phyloP scores from a whole-genome alignment of 2,113 vertebrate genomes.

The Salvelinus sp. region DNA sequence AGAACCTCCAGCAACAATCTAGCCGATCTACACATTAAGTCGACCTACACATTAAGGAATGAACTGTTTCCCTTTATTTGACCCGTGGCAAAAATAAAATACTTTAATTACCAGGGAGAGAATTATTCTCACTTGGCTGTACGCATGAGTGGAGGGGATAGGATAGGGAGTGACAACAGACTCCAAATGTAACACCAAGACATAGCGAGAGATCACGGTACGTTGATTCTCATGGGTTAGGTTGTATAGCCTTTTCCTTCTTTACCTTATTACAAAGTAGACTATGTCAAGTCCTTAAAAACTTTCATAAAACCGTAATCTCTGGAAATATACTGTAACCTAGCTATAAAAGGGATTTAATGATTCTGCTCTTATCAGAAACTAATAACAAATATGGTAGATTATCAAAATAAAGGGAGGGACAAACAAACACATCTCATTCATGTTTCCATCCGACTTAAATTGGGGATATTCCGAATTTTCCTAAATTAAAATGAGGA shows the following conservation, averaged over 20 bases:
- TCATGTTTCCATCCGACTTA: not conserved
- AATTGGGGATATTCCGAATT: not conserved
- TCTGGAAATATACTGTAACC: constrained; percentile 9
- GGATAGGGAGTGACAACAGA: constrained; percentile 14
- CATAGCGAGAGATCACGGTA: not conserved
- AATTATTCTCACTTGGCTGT: constrained; percentile 25
- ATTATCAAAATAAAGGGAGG: constrained; percentile 7
- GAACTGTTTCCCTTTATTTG: constrained; percentile 9
- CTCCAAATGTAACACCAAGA: constrained; percentile 14
- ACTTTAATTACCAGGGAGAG: constrained; percentile 23
- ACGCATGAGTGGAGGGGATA: constrained; percentile 11
- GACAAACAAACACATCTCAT: not conserved
- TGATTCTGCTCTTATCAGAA: constrained; percentile 9
- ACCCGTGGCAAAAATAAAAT: constrained; percentile 7
- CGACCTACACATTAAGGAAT: constrained; percentile 20
- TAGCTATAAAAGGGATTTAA: not conserved
- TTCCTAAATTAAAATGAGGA: not conserved
- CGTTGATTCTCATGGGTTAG: not conserved
- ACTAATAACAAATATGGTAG: not conserved
- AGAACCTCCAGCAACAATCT: constrained; percentile 16
- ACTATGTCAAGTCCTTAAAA: not conserved
- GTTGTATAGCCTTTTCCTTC: not conserved
- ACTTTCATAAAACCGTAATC: not conserved
- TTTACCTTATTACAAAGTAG: not conserved
- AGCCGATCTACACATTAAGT: not conserved